A percentile compares a stretch with the other conserved stretches of the same genome.
phyloP scores from a whole-genome alignment of 2,888 invertebrate genomes.

The Sinhomidia bicolor region DNA sequence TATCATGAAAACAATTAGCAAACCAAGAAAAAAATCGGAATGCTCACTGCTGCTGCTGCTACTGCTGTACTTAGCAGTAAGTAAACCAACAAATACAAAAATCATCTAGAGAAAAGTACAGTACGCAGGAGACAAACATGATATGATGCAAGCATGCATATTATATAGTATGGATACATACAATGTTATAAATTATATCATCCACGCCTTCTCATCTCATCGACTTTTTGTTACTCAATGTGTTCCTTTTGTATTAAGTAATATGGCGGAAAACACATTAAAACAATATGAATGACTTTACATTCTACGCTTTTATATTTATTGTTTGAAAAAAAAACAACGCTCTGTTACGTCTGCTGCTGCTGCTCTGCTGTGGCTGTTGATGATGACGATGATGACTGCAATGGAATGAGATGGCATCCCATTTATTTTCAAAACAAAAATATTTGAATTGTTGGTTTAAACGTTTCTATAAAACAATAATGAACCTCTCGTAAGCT shows the following conservation, averaged over 20 bases:
- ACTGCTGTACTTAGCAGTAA: too few species aligned
- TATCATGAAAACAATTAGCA: conserved; percentile 75
- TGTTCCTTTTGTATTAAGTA: neutral
- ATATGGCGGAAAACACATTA: neutral
- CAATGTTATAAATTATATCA: conserved; percentile 56
- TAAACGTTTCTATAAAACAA: conserved; percentile 45
- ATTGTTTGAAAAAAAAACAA: neutral
- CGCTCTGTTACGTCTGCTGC: too few species aligned
- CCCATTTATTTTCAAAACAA: conserved; percentile 62
- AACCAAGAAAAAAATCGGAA: conserved; percentile 45
- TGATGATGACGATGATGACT: conserved; percentile 40
- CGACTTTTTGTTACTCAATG: conserved; percentile 27
- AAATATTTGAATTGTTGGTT: conserved; percentile 60
- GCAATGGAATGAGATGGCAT: conserved; percentile 44
- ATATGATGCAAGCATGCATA: neutral
- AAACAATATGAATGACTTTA: conserved; percentile 47
- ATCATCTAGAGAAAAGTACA: too few species aligned
- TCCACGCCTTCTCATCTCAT: conserved; percentile 71
- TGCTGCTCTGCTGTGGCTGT: too few species aligned
- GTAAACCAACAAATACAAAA: too few species aligned
- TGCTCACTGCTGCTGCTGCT: too few species aligned
- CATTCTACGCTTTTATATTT: neutral
- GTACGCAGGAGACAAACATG: too few species aligned
- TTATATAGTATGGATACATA: conserved; percentile 4
- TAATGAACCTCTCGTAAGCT: too few species aligned